A percentile compares a stretch with the other conserved stretches of the same genome.
These are phyloP conservation scores for Acyrthosiphon pisum DNA, from an alignment of 1,140 invertebrate species.

Conservation along the genomic window DNA sequence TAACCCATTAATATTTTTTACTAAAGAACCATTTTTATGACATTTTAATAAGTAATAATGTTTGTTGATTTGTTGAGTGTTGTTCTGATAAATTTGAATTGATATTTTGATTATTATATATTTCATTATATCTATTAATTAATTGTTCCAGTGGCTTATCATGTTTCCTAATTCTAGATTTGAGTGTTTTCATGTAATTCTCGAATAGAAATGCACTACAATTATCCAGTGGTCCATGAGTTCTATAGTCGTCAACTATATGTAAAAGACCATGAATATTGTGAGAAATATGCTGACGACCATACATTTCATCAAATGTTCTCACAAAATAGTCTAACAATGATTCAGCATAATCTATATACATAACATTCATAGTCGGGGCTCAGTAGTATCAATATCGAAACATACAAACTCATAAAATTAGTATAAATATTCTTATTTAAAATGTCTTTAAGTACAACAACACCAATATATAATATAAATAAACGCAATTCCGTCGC, in stretches of 20 bases:
- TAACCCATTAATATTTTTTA: background rate
- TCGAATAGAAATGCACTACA: constrained; percentile 8
- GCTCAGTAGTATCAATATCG: background rate
- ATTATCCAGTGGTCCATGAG: background rate
- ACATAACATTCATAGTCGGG: background rate
- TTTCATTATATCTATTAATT: background rate
- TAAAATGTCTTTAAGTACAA: background rate
- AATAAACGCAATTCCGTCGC: background rate
- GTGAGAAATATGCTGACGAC: background rate
- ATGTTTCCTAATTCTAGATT: background rate
- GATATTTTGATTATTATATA: background rate
- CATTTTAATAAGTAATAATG: no score
- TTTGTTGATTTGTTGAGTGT: background rate
- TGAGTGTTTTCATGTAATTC: background rate
- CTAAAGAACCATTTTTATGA: no score
- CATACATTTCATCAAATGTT: constrained; percentile 1
- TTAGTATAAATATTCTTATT: background rate
- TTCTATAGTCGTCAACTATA: background rate
- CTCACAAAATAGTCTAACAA: background rate
- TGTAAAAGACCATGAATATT: constrained; percentile 3
- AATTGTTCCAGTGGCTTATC: background rate
- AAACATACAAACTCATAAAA: background rate
- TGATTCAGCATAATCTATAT: background rate
- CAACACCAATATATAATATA: background rate
- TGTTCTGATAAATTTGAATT: no score